Evolutionary conservation across 2,888 invertebrate genomes (phyloP).

Genomic region (Synanthedon myopaeformis): DNA sequence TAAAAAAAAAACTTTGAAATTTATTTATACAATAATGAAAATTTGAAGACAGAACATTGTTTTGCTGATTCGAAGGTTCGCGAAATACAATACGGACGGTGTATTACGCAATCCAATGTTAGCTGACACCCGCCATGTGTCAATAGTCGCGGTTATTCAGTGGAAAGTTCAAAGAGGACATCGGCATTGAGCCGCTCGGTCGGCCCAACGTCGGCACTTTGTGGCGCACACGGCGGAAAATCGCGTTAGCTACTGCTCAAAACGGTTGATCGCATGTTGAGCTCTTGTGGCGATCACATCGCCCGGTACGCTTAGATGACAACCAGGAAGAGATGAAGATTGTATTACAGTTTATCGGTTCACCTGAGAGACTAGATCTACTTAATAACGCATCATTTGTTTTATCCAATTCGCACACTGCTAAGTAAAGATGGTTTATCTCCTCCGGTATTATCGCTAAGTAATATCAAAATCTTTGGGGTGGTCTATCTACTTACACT

Average conservation of each 20-base stretch:
- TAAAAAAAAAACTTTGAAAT: too few species aligned
- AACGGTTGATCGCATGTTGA: slow-evolving; percentile 31
- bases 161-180: slow-evolving; percentile 62
- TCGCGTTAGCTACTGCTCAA: slow-evolving; percentile 29
- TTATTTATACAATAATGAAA: too few species aligned
- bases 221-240: slow-evolving; percentile 47
- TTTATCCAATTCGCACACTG: too few species aligned
- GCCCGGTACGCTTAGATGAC: slow-evolving; percentile 2
- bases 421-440: too few species aligned
- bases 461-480: too few species aligned
- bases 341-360: slow-evolving; percentile 10
- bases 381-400: background rate
- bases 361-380: slow-evolving; percentile 7
- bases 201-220: slow-evolving; percentile 33
- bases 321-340: slow-evolving; percentile 38
- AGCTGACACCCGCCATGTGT: slow-evolving; percentile 25
- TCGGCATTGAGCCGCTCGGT: slow-evolving; percentile 25
- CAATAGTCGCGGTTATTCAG: slow-evolving; percentile 60
- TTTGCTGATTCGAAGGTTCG: too few species aligned
- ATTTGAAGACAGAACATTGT: too few species aligned
- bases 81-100: background rate
- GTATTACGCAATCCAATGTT: slow-evolving; percentile 36
- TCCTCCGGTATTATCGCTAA: too few species aligned
- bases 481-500: too few species aligned
- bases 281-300: slow-evolving; percentile 10